Evolutionary conservation across 2,888 invertebrate genomes (phyloP).

Genomic region (Gymnocheta viridis): DNA sequence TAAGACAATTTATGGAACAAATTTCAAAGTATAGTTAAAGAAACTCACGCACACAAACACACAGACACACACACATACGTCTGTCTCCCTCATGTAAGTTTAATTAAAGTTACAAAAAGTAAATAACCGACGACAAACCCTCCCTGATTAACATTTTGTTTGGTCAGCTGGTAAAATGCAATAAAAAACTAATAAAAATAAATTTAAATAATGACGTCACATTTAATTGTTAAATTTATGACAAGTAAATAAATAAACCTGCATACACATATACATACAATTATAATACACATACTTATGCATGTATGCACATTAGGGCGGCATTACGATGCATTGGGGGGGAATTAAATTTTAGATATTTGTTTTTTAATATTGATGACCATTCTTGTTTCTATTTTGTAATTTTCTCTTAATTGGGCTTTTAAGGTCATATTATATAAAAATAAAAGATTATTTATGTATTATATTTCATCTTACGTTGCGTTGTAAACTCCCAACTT

Average conservation of each 20-base stretch:
- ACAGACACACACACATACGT: neutral
- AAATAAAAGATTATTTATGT: too few relatives aligned
- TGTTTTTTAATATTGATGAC: too few relatives aligned
- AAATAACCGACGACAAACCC: constrained; percentile 30
- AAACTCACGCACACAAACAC: constrained; percentile 8
- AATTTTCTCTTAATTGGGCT: too few relatives aligned
- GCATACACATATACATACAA: neutral
- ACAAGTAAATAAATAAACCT: constrained; percentile 21
- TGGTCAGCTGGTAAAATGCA: constrained; percentile 58
- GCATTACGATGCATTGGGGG: too few relatives aligned
- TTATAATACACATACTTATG: too few relatives aligned
- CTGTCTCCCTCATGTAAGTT: constrained; percentile 20
- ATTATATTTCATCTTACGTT: too few relatives aligned
- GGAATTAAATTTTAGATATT: too few relatives aligned
- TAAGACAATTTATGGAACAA: neutral
- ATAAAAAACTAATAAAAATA: constrained; percentile 62
- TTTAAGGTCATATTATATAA: too few relatives aligned
- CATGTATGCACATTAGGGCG: neutral
- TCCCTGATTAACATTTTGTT: constrained; percentile 16
- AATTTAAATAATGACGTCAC: constrained; percentile 68
- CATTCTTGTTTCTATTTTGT: too few relatives aligned
- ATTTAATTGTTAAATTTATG: constrained; percentile 67
- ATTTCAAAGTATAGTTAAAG: neutral
- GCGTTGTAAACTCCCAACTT: too few relatives aligned
- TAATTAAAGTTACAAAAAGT: constrained; percentile 33